A percentile compares a stretch with the other conserved stretches of the same genome.
phyloP scores from a whole-genome alignment of 2,797 vertebrate genomes.

The Enteromius anoplus region DNA sequence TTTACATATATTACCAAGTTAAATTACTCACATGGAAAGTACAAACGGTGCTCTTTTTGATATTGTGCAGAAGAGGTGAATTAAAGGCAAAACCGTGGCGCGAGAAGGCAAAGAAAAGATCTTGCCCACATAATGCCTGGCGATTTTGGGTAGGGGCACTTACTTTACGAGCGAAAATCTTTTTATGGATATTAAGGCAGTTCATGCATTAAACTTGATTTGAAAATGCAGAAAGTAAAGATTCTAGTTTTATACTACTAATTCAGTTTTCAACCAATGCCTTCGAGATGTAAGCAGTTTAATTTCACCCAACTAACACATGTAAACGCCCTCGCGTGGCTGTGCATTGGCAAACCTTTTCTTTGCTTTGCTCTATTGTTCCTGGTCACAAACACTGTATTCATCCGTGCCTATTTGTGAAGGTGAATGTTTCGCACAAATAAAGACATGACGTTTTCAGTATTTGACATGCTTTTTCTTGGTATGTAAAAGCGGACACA shows the following conservation, averaged over 20 bases:
- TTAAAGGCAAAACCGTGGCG: not conserved
- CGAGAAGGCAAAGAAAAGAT: slow-evolving; percentile 58
- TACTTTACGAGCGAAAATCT: slow-evolving; percentile 46
- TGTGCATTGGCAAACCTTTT: slow-evolving; percentile 48
- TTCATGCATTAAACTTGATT: not conserved
- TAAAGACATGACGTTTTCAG: not conserved
- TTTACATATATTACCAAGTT: not conserved
- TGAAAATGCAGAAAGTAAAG: slow-evolving; percentile 23
- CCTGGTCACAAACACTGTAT: not conserved
- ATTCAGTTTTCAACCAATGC: not conserved
- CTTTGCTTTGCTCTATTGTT: not conserved
- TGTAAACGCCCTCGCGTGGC: slow-evolving; percentile 80
- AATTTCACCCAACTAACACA: slow-evolving; percentile 81
- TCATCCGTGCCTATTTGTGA: not conserved
- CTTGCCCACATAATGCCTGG: slow-evolving; percentile 58
- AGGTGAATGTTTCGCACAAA: not conserved
- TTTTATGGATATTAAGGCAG: not conserved
- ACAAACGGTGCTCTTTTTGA: not conserved
- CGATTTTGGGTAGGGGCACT: slow-evolving; percentile 69
- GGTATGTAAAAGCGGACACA: not conserved
- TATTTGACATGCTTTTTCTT: not conserved
- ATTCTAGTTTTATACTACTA: not conserved
- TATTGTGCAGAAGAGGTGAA: not conserved
- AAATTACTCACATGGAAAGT: not conserved
- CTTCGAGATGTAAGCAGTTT: slow-evolving; percentile 61